Percentiles rank a stretch among this genome's conserved stretches.
These are phyloP conservation scores for Scaptodrosophila latifasciaeformis DNA, from an alignment of 2,888 invertebrate genomes.

Conservation along the genomic window DNA sequence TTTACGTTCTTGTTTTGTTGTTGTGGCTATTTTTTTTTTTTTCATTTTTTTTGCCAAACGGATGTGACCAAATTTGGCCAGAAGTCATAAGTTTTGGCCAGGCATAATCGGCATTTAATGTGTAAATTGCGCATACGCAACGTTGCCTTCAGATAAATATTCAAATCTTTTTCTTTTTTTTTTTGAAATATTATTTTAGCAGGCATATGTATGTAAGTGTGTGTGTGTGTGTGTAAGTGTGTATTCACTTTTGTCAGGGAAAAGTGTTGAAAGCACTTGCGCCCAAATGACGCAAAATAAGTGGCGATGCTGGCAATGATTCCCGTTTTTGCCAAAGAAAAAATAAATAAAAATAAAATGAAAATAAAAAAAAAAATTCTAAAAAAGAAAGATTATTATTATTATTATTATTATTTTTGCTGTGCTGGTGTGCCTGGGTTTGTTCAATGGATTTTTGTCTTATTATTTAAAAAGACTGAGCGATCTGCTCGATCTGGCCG, in stretches of 20 bases:
- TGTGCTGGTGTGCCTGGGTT: not conserved
- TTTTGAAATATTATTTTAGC: not conserved
- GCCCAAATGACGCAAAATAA: conserved; percentile 29
- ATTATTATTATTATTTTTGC: conserved; percentile 35
- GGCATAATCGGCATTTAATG: conserved; percentile 3
- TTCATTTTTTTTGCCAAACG: no score
- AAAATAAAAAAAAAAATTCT: no score
- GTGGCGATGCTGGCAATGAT: conserved; percentile 19
- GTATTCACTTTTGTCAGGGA: not conserved
- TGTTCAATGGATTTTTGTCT: not conserved
- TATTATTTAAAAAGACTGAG: conserved; percentile 23
- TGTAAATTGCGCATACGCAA: conserved; percentile 53
- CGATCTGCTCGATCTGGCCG: conserved; percentile 14
- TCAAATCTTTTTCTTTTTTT: conserved; percentile 1
- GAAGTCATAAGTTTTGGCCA: not conserved
- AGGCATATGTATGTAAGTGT: no score
- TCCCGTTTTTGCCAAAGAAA: conserved; percentile 41
- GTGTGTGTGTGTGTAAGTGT: not conserved
- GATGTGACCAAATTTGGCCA: conserved; percentile 24
- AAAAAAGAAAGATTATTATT: conserved; percentile 32
- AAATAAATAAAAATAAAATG: conserved; percentile 8
- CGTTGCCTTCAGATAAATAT: conserved; percentile 31
- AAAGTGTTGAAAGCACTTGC: conserved; percentile 31
- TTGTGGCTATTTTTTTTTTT: no score
- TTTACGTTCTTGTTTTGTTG: no score